A percentile compares a stretch with the other conserved stretches of the same genome.
phyloP scores from a whole-genome alignment of 2,797 vertebrate genomes.

The Astyanax mexicanus region DNA sequence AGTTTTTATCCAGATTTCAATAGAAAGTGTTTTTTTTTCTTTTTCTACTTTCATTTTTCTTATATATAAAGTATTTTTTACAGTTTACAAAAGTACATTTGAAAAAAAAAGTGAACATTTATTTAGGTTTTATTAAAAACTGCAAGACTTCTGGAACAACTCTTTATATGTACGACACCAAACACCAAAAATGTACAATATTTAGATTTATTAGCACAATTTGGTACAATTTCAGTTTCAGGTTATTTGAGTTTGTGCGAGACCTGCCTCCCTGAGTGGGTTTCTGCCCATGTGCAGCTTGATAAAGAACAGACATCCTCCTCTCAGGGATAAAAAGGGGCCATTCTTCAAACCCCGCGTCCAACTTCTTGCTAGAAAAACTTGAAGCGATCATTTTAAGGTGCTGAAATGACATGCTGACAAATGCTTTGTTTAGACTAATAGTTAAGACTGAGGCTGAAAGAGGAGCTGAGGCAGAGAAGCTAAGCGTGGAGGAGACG shows the following conservation, averaged over 20 bases:
- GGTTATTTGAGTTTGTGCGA: conserved; percentile 5
- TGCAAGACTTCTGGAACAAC: too few species aligned
- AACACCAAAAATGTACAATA: too few species aligned
- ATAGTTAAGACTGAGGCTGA: conserved; percentile 80
- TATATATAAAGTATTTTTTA: too few species aligned
- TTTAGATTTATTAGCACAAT: too few species aligned
- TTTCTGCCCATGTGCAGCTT: conserved; percentile 19
- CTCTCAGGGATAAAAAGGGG: conserved; percentile 76
- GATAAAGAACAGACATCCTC: conserved; percentile 64
- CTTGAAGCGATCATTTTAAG: conserved; percentile 88
- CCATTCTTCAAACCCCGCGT: conserved; percentile 82
- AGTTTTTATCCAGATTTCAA: too few species aligned
- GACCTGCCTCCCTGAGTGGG: conserved; percentile 14
- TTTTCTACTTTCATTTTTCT: too few species aligned
- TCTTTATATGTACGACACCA: too few species aligned
- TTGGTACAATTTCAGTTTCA: neutral
- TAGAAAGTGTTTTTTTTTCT: too few species aligned
- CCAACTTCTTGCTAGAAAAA: conserved; percentile 84
- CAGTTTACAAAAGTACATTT: too few species aligned
- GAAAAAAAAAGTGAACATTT: too few species aligned
- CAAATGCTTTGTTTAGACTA: conserved; percentile 89
- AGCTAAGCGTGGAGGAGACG: conserved; percentile 64
- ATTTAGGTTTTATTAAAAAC: neutral
- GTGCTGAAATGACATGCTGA: conserved; percentile 87
- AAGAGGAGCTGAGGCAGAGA: conserved; percentile 49